phyloP scores from a whole-genome alignment of 35 echinoderm and acorn worm genomes.

The Acanthaster planci region DNA sequence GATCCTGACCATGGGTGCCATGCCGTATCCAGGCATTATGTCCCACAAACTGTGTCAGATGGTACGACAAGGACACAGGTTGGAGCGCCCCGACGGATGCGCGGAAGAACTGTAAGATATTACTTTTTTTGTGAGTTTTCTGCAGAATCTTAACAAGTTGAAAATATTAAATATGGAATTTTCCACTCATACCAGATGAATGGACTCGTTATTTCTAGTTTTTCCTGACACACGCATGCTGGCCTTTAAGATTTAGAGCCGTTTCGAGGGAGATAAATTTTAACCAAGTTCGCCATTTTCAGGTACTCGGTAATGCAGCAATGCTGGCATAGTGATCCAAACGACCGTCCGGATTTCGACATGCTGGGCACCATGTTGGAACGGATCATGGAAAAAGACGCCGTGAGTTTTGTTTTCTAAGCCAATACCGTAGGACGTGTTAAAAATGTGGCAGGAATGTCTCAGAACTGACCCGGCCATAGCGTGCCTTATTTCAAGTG shows the following conservation, averaged over 20 bases:
- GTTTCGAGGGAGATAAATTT: too few relatives aligned
- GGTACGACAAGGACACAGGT: constrained; percentile 75
- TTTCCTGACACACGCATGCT: too few relatives aligned
- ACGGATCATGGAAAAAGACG: constrained; percentile 43
- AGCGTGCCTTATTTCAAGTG: too few relatives aligned
- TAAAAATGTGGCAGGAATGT: too few relatives aligned
- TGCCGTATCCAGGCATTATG: constrained; percentile 86
- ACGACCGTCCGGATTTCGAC: constrained; percentile 32
- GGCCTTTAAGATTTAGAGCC: too few relatives aligned
- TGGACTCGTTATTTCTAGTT: too few relatives aligned
- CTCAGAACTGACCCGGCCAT: too few relatives aligned
- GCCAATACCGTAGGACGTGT: background rate
- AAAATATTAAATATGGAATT: too few relatives aligned
- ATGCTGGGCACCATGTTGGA: constrained; percentile 27
- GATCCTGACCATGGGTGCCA: constrained; percentile 69
- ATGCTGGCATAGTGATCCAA: constrained; percentile 42
- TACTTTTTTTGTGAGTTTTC: too few relatives aligned
- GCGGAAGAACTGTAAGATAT: constrained; percentile 78
- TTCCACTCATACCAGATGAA: too few relatives aligned
- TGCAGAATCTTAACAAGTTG: too few relatives aligned
- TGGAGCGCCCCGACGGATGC: constrained; percentile 81
- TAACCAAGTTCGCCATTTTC: background rate
- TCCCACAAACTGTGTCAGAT: constrained; percentile 80
- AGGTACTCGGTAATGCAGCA: constrained; percentile 51
- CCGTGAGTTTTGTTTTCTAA: constrained; percentile 25